These are phyloP conservation scores for Danio albolineatus DNA, from an alignment of 2,797 vertebrate genomes.

Conservation along the genomic window DNA sequence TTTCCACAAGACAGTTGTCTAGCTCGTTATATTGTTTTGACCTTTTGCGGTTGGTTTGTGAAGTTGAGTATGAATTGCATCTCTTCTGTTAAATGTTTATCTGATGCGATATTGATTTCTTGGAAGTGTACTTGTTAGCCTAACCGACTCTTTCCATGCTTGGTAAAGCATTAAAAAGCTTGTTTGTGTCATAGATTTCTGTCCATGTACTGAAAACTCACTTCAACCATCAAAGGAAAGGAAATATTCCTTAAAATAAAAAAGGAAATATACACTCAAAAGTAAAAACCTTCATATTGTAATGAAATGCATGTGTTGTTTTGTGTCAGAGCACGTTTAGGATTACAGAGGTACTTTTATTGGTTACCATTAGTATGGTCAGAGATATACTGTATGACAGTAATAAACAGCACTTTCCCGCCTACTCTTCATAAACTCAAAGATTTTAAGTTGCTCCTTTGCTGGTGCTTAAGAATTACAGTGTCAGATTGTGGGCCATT, in stretches of 20 bases:
- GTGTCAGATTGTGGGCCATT: constrained; percentile 67
- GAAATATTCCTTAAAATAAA: too few relatives aligned
- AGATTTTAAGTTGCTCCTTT: constrained; percentile 69
- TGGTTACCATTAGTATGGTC: constrained; percentile 10
- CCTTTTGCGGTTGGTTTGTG: constrained; percentile 26
- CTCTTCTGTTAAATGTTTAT: constrained; percentile 38
- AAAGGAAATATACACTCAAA: too few relatives aligned
- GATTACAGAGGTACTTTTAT: constrained; percentile 8
- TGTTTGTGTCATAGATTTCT: constrained; percentile 15
- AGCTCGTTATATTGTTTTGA: constrained; percentile 30
- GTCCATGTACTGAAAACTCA: background rate
- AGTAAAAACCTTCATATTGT: background rate
- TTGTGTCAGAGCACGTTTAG: background rate
- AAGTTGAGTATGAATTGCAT: constrained; percentile 38
- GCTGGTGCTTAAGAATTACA: constrained; percentile 63
- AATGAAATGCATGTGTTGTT: background rate
- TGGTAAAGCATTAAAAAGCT: constrained; percentile 14
- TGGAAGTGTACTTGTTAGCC: constrained; percentile 40
- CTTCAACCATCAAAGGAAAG: background rate
- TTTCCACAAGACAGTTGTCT: constrained; percentile 10
- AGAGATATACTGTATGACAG: constrained; percentile 17
- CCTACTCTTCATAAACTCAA: constrained; percentile 38
- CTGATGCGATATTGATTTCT: constrained; percentile 35
- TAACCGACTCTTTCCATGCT: constrained; percentile 36
- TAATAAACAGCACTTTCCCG: constrained; percentile 33